Conservation (phyloP, 2,888 invertebrate species). For the Aethes cnicana region DNA sequence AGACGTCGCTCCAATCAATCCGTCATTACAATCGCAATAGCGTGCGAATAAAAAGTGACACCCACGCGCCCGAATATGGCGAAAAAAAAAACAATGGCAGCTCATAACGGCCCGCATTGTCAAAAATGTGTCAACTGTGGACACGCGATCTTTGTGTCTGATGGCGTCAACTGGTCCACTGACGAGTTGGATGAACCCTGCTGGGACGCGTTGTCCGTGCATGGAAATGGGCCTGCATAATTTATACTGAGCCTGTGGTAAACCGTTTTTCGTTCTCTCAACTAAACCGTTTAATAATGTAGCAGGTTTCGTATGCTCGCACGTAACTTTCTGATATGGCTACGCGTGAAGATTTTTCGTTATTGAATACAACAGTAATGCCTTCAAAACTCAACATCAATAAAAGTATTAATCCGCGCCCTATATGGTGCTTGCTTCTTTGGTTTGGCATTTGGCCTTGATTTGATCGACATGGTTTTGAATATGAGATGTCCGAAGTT, state of each 20-base stretch:
- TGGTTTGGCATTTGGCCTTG: too few species aligned
- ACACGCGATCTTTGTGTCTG: conserved; percentile 33
- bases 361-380: too few species aligned
- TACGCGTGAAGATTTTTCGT: too few species aligned
- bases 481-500: too few species aligned
- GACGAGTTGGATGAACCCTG: conserved; percentile 20
- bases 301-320: conserved; percentile 15
- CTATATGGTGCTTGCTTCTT: too few species aligned
- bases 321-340: too few species aligned
- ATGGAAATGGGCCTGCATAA: conserved; percentile 29
- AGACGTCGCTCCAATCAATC: conserved; percentile 71
- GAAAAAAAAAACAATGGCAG: conserved; percentile 66
- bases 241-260: conserved; percentile 19
- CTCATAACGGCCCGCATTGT: conserved; percentile 63
- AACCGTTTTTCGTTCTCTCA: conserved; percentile 24
- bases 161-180: conserved; percentile 25
- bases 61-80: conserved; percentile 66
- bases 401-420: too few species aligned
- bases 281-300: conserved; percentile 23
- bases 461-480: too few species aligned
- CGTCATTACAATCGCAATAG: conserved; percentile 70
- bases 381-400: too few species aligned
- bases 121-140: conserved; percentile 49
- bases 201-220: conserved; percentile 5
- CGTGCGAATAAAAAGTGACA: conserved; percentile 69